Evolutionary conservation across 2,888 invertebrate genomes (phyloP), one percentile per base, ranked within the genome.

Genomic region (Caenorhabditis wallacei): DNA sequence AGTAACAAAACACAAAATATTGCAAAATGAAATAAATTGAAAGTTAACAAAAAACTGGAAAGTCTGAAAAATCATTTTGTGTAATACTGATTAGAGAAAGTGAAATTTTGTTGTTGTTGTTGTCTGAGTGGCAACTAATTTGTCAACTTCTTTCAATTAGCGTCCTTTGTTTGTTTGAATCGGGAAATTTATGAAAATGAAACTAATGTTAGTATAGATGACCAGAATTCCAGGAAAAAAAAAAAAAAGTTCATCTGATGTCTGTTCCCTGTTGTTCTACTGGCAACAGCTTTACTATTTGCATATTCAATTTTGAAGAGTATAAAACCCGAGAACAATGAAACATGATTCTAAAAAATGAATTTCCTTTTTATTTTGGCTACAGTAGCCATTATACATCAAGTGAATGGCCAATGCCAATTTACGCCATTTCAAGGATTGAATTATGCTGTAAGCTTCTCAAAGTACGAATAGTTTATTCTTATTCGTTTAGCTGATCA

Each of bases 401-500:
- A 40, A 13, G 40, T 40, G 16, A 16, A 40, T 40, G 40, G 40
- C 2, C 18, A 18, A 13, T 48, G 46, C 18, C 46, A 48, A 18
- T 56, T 56, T 11, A 35, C 18, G 8, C 56, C 30, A 18, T 56
- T 56, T 30, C 56, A 56, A 10, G 56, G 56, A 30, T 2, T 35
- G 18, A 56, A 56, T 35, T 56, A 56, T 18, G 56, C 56, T 30
- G 56, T 56, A 16, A 56, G 56, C n/a, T 4, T 30, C 3, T 30
- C 30, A 30, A 8, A 30, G 11, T 24, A 40, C 26, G n/a, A 35
- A 18, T 7, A 7, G 8, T 43, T 11, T n/a, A 22, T 4, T 22
- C 30, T 7, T 18, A 35, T 61, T 22, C 7, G 2, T 40, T 61
- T n/a, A 40, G 61, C 22, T 61, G 35, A 22, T 61, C n/a, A 10